Base-by-base conservation (phyloP, 2,797 vertebrate species). In the Pyrocephalus nanus region DNA sequence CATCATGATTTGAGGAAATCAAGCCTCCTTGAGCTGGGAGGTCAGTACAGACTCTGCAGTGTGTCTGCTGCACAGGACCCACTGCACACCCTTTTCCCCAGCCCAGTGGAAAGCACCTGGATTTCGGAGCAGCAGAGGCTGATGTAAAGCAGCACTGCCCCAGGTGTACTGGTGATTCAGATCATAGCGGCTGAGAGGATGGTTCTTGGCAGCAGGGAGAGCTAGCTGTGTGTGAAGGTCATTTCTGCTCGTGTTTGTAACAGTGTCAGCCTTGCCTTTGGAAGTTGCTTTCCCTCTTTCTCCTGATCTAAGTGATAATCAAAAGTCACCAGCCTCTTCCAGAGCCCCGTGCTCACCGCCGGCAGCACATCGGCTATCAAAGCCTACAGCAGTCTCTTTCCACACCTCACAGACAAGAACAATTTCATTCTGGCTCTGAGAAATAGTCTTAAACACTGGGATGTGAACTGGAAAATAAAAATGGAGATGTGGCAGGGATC, bases 281-380 rank as follows among this genome's bases (percentile, higher is more conserved):
- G 40, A 92, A 94, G 93, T 86, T 61, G 6, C 88, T 92, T 70
- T 84, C 29, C 71, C 54, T 76, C 91, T 90, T 89, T 77, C 88
- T 96, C 82, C 69, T 91, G 86, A 96, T 88, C 74, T 47, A 54
- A 88, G 95, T 90, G 95, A 93, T 91, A 96, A 96, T 86, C 94
- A 92, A 70, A 84, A 61, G 75, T 92, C 97, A 91, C 30, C 54
- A n/a, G 64, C 58, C 69, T 91, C 67, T 77, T 27, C 5, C 45
- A 21, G 29, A 79, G 36, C 64, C 78, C 64, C 3, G 6, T 25
- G 77, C 64, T 71, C 69, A 36, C 76, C 2, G 4, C 40, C 34
- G n/a, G 38, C 45, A 42, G 61, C 73, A 27, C 76, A 21, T 17
- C 7, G 1, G 66, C 83, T 67, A 71, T 83, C 90, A 85, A 85